A percentile compares a stretch with the other conserved stretches of the same genome.
phyloP scores from a whole-genome alignment of 1,140 invertebrate species.

The Calliopsis andreniformis region DNA sequence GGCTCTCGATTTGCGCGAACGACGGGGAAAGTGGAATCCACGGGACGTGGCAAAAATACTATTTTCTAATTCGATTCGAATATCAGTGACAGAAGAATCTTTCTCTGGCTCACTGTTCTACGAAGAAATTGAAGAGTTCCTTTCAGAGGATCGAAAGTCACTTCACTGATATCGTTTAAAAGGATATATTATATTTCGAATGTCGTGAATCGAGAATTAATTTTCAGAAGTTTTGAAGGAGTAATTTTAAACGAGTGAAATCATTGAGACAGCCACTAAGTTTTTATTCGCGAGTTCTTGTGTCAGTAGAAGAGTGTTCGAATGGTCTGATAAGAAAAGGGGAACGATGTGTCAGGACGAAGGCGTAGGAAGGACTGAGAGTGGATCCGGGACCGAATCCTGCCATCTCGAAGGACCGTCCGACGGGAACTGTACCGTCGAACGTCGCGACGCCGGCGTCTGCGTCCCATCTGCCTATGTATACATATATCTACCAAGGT shows the following conservation, averaged over 20 bases:
- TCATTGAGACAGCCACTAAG: conserved; percentile 17
- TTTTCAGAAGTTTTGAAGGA: too few species aligned
- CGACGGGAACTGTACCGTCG: conserved; percentile 79
- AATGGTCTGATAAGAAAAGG: conserved; percentile 23
- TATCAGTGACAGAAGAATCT: too few species aligned
- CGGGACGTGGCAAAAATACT: too few species aligned
- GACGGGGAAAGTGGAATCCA: too few species aligned
- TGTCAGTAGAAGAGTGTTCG: too few species aligned
- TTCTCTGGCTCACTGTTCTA: not conserved
- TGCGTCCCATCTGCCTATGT: conserved; percentile 74
- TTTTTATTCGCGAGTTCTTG: not conserved
- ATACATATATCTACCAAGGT: conserved; percentile 37
- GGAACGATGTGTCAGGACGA: conserved; percentile 61
- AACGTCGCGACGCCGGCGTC: conserved; percentile 80
- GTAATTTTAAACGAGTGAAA: conserved; percentile 3
- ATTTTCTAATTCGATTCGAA: too few species aligned
- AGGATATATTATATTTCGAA: conserved; percentile 1
- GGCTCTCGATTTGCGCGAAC: not conserved
- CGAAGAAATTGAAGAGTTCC: not conserved
- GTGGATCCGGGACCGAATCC: conserved; percentile 66
- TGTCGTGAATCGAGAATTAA: not conserved
- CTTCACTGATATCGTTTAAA: conserved; percentile 41
- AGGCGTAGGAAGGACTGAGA: conserved; percentile 73
- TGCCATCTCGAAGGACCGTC: conserved; percentile 78
- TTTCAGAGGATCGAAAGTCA: conserved; percentile 12